phyloP scores from a whole-genome alignment of 2,888 invertebrate species.

The Cephus pulcher region DNA sequence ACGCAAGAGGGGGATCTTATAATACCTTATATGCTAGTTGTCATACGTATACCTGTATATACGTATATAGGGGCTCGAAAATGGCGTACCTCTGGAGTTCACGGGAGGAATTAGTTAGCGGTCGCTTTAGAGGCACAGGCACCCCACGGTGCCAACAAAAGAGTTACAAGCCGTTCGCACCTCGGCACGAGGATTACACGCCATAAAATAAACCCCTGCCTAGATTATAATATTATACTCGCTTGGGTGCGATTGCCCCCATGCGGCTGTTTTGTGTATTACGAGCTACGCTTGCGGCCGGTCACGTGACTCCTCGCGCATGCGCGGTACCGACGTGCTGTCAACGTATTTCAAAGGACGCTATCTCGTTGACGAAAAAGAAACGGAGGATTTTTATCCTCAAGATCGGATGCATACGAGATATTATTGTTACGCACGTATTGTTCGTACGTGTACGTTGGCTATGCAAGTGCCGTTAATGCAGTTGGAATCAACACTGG shows the following conservation, averaged over 20 bases:
- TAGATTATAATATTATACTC: conserved; percentile 60
- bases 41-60: neutral
- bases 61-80: neutral
- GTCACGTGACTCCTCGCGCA: conserved; percentile 38
- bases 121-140: conserved; percentile 54
- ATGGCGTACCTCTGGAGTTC: conserved; percentile 23
- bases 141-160: conserved; percentile 62
- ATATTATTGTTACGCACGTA: neutral
- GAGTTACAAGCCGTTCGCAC: conserved; percentile 63
- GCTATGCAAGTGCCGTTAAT: neutral
- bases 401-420: neutral
- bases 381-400: neutral
- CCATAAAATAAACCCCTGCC: conserved; percentile 59
- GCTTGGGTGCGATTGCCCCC: neutral
- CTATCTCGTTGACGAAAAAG: neutral
- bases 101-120: conserved; percentile 59
- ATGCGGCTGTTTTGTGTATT: neutral
- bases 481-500: neutral
- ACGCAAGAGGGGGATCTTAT: neutral
- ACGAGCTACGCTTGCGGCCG: conserved; percentile 1
- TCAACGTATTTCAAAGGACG: neutral
- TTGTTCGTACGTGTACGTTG: neutral
- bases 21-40: neutral
- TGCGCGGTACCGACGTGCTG: conserved; percentile 18
- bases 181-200: conserved; percentile 62